Evolutionary conservation across 1,140 invertebrate genomes (phyloP), one percentile per base, ranked within the genome.

Genomic region (Plectrocnemia conspersa): DNA sequence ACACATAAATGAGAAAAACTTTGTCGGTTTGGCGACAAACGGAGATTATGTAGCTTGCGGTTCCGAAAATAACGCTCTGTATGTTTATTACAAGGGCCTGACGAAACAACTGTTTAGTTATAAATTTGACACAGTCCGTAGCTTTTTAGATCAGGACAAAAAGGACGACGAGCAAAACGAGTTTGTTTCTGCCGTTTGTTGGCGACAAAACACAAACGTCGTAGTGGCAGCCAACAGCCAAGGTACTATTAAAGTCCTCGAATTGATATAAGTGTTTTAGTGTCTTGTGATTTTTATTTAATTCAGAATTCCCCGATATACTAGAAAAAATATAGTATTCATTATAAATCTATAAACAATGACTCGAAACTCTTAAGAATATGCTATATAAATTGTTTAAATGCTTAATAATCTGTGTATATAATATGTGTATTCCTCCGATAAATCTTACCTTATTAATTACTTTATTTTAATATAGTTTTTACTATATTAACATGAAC

Each of bases 1-100:
- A 1, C 93, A 98, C 73, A 80, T 88, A 1, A 98, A 98, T 72
- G 94, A 97, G 69, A 97, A 97, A 68, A 97, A 97, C 71, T 98
- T 97, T 77, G 93, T 98, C 7, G 94, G 94, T 0, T 70, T 98
- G n/a, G 91, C 93, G 0, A 95, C 92, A 0, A 91, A 97, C 74
- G 93, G 92, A 2, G 88, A 93, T 67, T 97, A 94, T 70, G 82
- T 98, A 16, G 91, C 91, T 2, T 97, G 93, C 76, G 95, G 94
- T 38, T 96, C 92, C 10, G 93, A 98, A 75, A 96, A 97, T 66
- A 97, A 97, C 72, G 84, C 92, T 1, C 73, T 97, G 1, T 97
- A 93, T 71, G 79, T 97, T 44, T 98, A 97, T 72, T 97, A 95
- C 67, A 89, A 93, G 68, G 91, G 90, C 9, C 71, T 97, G 18